These are phyloP conservation scores for Chaetorhynchus papuensis DNA, from an alignment of 2,113 vertebrate genomes.

Conservation along the genomic window DNA sequence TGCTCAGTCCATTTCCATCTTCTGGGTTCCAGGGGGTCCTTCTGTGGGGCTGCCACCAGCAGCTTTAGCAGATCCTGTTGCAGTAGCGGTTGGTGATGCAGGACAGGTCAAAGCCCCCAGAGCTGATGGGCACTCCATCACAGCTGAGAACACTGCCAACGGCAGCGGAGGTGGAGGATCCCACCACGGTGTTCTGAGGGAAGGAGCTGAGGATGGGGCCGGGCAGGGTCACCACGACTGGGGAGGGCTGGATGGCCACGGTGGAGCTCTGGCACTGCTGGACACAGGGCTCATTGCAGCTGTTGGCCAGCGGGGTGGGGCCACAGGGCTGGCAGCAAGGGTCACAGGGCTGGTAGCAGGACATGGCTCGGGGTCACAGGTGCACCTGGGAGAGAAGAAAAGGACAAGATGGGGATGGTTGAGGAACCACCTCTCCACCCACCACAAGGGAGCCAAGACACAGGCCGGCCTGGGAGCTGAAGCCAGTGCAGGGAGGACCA, in stretches of 20 bases:
- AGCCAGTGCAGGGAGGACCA: not conserved
- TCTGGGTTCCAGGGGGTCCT: not conserved
- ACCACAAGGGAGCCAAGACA: not conserved
- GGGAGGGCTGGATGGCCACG: accelerated
- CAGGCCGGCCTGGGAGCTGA: not conserved
- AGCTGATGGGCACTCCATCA: not conserved
- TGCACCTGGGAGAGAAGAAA: not conserved
- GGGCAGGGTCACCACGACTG: not conserved
- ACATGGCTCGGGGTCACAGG: not conserved
- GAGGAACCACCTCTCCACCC: not conserved
- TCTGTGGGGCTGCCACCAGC: too few species aligned
- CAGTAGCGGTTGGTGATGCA: not conserved
- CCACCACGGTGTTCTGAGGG: too few species aligned
- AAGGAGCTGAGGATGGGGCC: not conserved
- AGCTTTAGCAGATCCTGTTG: not conserved
- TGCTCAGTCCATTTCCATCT: not conserved
- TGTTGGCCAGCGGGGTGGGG: not conserved
- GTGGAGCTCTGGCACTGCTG: not conserved
- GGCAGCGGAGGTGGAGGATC: too few species aligned
- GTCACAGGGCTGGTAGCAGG: not conserved
- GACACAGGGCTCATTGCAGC: not conserved
- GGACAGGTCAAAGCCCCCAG: not conserved
- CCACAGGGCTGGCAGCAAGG: not conserved
- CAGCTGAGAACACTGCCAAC: not conserved
- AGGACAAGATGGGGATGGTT: not conserved